Base-by-base conservation (phyloP, 1,140 invertebrate genomes). In the Ips nitidus region DNA sequence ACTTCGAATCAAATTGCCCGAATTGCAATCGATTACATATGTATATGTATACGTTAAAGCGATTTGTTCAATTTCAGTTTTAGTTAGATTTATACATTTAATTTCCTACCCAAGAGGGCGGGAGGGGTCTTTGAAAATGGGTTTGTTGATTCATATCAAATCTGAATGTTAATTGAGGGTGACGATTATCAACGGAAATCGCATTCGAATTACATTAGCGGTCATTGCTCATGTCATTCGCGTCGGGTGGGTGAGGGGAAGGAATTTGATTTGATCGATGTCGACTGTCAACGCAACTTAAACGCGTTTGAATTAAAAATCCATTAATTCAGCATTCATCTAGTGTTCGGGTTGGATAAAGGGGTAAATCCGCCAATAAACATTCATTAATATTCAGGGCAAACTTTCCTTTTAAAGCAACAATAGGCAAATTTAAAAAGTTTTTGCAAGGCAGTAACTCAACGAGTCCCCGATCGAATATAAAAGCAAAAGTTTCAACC, bases 341-440 rank as follows among this genome's bases (percentile, higher is more conserved):
- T 22, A 22, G 22, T 22, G 22, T 22, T 22, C 22, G 22, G 22
- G 22, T 22, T 22, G 45, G 45, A 36, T 22, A 55, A 55, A n/a
- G 37, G 8, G 8, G 38, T 40, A 58, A 58, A 58, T 58, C 40
- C 37, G 38, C n/a, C 41, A 58, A 58, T 55, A 62, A 62, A 47
- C 42, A 39, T 62, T 36, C 42, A 62, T 40, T 58, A 58, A 58
- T 41, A 58, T 58, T 22, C 40, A 4, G 6, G 38, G 37, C 6
- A 40, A 58, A 58, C 56, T 58, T 58, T 41, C 56, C 56, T 58
- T 58, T 58, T 58, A 58, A 41, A 41, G 56, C 39, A 58, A 58
- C 56, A 58, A 58, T 58, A 58, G 56, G 56, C 56, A 58, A 58
- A 58, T 58, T 58, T 58, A 58, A 40, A 58, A 58, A 58, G 56